A percentile compares a stretch with the other conserved stretches of the same genome.
phyloP scores from a whole-genome alignment of 1,140 invertebrate species.

The Aphelenchoides avenae region DNA sequence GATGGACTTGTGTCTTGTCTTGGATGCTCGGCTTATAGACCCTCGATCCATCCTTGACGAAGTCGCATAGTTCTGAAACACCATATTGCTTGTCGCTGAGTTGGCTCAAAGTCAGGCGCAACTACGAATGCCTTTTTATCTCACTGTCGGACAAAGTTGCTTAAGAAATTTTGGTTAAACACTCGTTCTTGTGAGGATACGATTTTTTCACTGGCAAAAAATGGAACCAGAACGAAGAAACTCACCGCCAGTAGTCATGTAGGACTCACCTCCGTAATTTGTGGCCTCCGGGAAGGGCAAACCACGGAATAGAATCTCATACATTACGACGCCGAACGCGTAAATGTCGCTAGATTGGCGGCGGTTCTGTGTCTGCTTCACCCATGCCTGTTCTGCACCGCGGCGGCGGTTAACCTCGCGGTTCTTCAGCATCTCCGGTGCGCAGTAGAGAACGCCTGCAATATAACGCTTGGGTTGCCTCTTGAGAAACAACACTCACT shows the following conservation, averaged over 20 bases:
- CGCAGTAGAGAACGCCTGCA: conserved; percentile 34
- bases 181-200: too few species aligned
- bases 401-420: conserved; percentile 26
- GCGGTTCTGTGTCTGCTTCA: conserved; percentile 29
- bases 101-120: too few species aligned
- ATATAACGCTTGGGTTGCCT: neutral
- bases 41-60: conserved; percentile 47
- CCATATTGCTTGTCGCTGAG: conserved; percentile 10
- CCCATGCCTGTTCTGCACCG: conserved; percentile 38
- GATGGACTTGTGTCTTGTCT: conserved; percentile 49
- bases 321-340: conserved; percentile 47
- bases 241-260: too few species aligned
- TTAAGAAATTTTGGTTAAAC: too few species aligned
- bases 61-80: conserved; percentile 23
- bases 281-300: conserved; percentile 38
- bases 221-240: too few species aligned
- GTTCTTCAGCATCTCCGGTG: conserved; percentile 43
- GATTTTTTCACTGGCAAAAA: too few species aligned
- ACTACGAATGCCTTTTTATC: too few species aligned
- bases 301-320: conserved; percentile 38
- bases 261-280: conserved; percentile 30
- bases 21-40: conserved; percentile 50
- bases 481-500: too few species aligned
- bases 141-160: too few species aligned
- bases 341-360: conserved; percentile 38